Evolutionary conservation across 2,113 vertebrate species (phyloP), one percentile per base, ranked within the genome.

Genomic region (Thermophis baileyi): DNA sequence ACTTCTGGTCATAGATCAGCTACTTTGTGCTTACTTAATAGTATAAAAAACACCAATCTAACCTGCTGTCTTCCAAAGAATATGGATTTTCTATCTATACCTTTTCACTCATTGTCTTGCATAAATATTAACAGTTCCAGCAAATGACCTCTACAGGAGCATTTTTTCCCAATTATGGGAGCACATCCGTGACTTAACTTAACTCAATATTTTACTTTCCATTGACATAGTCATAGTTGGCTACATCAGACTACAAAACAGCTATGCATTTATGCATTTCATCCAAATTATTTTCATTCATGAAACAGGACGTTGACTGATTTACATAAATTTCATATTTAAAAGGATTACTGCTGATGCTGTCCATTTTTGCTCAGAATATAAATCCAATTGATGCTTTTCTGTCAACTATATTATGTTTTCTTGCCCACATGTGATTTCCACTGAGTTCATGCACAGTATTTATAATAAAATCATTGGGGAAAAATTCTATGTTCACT

Each of bases 121-220:
- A 95, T 94, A 96, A 96, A 97, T 95, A 97, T 95, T 94, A 95
- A 95, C 93, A 96, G 93, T 93, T 95, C 88, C 96, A 97, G 95
- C 96, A 96, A 97, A 94, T 92, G 93, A 91, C 93, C 95, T 96
- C 95, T 44, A 16, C 49, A 40, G 49, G 51, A 86, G 46, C 30
- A 81, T 8, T 11, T 91, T 25, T 69, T 51, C 63, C 40, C 35
- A 51, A 9, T 14, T 49, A n/a, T 30, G 47, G 20, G 27, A 49
- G 18, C 30, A 55, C 6, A 35, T 89, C 3, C 6, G 0, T 89
- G 18, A 81, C 11, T 89, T 89, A 12, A 69, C 20, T n/a, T n/a
- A 93, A 20, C 40, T 55, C 30, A 12, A 35, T 87, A 30, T 50
- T 88, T 51, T 88, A 50, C 25, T 46, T 88, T 20, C 22, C 10